Evolutionary conservation across 2,797 vertebrate genomes (phyloP).

Genomic region (Onychomys arenicola): DNA sequence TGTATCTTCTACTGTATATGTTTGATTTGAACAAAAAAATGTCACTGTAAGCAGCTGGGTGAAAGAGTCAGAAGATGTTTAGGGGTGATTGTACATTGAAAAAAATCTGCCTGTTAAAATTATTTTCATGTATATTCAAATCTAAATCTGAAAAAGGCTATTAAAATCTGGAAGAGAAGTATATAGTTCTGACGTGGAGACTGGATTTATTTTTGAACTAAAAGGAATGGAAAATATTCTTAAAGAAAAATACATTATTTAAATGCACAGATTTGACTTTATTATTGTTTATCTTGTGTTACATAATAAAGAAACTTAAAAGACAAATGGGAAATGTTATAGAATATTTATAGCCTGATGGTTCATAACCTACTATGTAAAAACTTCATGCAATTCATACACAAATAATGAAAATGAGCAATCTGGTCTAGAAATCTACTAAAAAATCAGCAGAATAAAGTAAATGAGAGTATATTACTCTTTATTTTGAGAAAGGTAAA

Average conservation of each 20-base stretch:
- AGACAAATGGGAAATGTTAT: neutral
- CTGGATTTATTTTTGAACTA: neutral
- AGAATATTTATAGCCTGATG: neutral
- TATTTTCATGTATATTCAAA: neutral
- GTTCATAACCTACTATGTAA: neutral
- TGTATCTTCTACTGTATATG: neutral
- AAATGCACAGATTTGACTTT: neutral
- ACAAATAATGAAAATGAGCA: neutral
- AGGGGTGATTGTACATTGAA: neutral
- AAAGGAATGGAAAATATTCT: neutral
- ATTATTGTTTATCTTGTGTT: neutral
- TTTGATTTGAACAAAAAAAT: constrained; percentile 43
- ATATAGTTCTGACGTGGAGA: neutral
- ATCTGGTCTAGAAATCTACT: neutral
- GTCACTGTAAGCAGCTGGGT: neutral
- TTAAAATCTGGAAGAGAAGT: constrained; percentile 31
- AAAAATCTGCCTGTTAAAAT: constrained; percentile 46
- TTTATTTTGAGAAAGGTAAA: neutral
- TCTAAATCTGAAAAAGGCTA: neutral
- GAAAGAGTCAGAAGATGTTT: neutral
- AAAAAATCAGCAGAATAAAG: neutral
- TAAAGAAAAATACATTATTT: constrained; percentile 42
- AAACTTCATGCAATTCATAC: neutral
- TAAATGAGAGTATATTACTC: neutral
- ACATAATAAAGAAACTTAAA: constrained; percentile 40